A percentile compares a stretch with the other conserved stretches of the same genome.
Conservation (phyloP, 1,140 invertebrate species). For the Sinonovacula constricta region DNA sequence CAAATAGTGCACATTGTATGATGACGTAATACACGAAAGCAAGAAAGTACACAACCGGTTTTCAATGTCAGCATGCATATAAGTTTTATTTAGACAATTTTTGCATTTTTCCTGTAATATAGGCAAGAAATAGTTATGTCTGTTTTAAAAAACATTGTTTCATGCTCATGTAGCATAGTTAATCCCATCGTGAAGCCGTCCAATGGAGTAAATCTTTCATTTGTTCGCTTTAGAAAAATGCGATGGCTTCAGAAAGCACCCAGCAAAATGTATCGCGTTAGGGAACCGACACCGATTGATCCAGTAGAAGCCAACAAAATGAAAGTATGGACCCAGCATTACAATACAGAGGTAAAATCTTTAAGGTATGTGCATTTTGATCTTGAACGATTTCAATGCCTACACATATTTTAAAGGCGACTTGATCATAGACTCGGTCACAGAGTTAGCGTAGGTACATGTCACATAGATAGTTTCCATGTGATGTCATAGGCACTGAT, state of each 20-base stretch:
- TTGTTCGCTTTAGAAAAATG: constrained; percentile 61
- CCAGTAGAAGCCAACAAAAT: constrained; percentile 55
- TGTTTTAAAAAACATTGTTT: too few relatives aligned
- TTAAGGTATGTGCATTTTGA: constrained; percentile 49
- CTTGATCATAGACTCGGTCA: neutral
- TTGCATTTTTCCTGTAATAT: too few relatives aligned
- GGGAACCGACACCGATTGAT: constrained; percentile 62
- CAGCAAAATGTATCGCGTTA: constrained; percentile 64
- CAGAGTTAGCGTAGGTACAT: neutral
- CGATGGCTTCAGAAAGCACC: constrained; percentile 60
- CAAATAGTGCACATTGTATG: too few relatives aligned
- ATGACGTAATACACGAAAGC: too few relatives aligned
- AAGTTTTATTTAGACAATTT: too few relatives aligned
- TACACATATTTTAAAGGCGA: neutral
- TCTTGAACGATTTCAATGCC: neutral
- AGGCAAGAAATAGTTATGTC: too few relatives aligned
- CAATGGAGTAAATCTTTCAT: neutral
- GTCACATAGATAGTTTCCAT: neutral
- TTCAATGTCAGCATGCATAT: too few relatives aligned
- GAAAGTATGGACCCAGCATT: constrained; percentile 42
- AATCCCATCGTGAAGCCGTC: too few relatives aligned
- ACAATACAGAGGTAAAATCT: constrained; percentile 56
- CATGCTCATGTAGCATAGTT: too few relatives aligned
- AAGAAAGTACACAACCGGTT: too few relatives aligned
- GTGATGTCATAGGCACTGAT: neutral